Percentiles rank a stretch among this genome's conserved stretches.
Evolutionary conservation across 2,888 invertebrate species (phyloP).

Genomic region (Argyresthia goedartella): DNA sequence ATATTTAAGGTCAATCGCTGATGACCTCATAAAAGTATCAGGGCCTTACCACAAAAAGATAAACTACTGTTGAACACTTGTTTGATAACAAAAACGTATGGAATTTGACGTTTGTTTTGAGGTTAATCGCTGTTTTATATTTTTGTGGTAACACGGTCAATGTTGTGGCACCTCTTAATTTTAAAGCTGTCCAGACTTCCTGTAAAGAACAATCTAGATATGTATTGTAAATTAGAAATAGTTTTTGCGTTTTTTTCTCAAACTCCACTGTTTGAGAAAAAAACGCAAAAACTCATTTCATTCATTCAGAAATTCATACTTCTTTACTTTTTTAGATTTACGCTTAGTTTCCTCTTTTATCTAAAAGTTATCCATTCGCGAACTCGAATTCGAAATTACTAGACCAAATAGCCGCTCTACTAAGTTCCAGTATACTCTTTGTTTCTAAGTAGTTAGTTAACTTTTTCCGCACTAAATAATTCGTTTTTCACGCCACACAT

Average conservation of each 20-base stretch:
- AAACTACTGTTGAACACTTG: no score
- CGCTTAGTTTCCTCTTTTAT: no score
- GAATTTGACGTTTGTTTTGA: no score
- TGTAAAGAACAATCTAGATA: neutral
- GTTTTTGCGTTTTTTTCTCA: neutral
- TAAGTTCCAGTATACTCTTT: conserved; percentile 1
- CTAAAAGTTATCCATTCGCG: neutral
- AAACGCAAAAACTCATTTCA: no score
- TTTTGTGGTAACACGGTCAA: no score
- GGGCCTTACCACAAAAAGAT: no score
- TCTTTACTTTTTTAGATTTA: no score
- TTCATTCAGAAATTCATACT: neutral
- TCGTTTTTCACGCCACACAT: neutral
- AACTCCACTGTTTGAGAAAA: no score
- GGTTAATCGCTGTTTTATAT: no score
- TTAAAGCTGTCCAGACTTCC: neutral
- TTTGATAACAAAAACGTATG: no score
- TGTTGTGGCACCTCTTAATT: neutral
- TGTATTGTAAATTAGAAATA: neutral
- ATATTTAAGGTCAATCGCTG: neutral
- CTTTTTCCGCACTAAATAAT: conserved; percentile 1
- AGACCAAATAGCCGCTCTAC: neutral
- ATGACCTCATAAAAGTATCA: neutral
- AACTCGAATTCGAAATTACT: neutral
- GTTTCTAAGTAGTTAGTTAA: neutral